Evolutionary conservation across 2,113 vertebrate genomes (phyloP).

Genomic region (Cyrtonyx montezumae): DNA sequence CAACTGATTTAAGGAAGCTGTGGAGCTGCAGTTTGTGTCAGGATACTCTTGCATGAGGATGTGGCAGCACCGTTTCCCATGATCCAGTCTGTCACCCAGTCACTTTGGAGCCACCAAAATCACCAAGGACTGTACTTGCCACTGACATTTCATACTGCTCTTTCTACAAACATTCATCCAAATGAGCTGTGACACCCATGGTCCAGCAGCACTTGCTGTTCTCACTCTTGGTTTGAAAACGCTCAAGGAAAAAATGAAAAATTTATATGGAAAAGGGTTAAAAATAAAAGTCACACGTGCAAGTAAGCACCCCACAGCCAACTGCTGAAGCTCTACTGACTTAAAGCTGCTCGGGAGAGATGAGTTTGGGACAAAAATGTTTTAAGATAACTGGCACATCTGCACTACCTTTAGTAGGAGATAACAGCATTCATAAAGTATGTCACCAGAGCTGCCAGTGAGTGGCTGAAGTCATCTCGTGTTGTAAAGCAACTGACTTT

Average conservation of each 20-base stretch:
- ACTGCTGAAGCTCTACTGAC: background rate
- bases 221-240: background rate
- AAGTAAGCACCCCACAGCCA: background rate
- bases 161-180: background rate
- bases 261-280: background rate
- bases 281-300: background rate
- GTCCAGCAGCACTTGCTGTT: background rate
- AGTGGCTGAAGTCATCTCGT: background rate
- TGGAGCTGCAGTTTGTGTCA: too few species aligned
- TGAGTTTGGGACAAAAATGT: conserved; percentile 1
- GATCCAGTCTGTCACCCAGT: too few species aligned
- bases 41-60: too few species aligned
- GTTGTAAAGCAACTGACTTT: conserved; percentile 27
- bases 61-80: too few species aligned
- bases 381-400: conserved; percentile 28
- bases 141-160: background rate
- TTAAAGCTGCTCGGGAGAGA: background rate
- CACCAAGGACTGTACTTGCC: too few species aligned
- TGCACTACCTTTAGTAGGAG: conserved; percentile 24
- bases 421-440: conserved; percentile 11
- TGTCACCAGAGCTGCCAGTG: conserved; percentile 20
- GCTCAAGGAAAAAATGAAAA: background rate
- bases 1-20: too few species aligned
- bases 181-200: background rate
- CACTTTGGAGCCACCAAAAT: too few species aligned